phyloP scores from a whole-genome alignment of 1,140 invertebrate genomes.

The Caenorhabditis briggsae region DNA sequence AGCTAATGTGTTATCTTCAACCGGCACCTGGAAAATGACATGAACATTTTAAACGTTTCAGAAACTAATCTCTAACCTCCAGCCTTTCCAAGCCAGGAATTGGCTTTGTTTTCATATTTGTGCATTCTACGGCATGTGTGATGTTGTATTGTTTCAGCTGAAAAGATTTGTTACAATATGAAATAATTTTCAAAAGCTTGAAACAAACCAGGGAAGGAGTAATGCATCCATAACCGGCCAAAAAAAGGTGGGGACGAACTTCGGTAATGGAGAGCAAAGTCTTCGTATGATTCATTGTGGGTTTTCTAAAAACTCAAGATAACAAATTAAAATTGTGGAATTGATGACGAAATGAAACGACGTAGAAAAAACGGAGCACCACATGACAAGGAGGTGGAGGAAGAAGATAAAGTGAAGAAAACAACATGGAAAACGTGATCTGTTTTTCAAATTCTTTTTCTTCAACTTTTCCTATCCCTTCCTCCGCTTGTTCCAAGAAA shows the following conservation, averaged over 20 bases:
- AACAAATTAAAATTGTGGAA: background rate
- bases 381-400: background rate
- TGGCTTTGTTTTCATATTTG: slow-evolving; percentile 64
- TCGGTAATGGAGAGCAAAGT: slow-evolving; percentile 55
- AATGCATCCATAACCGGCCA: slow-evolving; percentile 66
- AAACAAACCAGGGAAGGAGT: background rate
- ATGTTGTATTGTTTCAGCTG: slow-evolving; percentile 63
- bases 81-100: slow-evolving; percentile 59
- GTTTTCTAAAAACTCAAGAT: background rate
- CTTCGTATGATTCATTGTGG: slow-evolving; percentile 1
- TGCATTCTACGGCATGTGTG: slow-evolving; percentile 66
- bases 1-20: slow-evolving; percentile 60
- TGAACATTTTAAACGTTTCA: background rate
- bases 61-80: background rate
- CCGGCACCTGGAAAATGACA: slow-evolving; percentile 42
- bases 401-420: slow-evolving; percentile 42
- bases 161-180: background rate
- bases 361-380: background rate
- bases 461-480: slow-evolving; percentile 35
- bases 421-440: slow-evolving; percentile 48
- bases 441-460: slow-evolving; percentile 13
- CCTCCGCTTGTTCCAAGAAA: background rate
- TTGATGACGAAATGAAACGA: background rate
- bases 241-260: slow-evolving; percentile 60
- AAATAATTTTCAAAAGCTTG: background rate